Conservation (phyloP, 2,113 vertebrate genomes). For the Mixornis gularis region DNA sequence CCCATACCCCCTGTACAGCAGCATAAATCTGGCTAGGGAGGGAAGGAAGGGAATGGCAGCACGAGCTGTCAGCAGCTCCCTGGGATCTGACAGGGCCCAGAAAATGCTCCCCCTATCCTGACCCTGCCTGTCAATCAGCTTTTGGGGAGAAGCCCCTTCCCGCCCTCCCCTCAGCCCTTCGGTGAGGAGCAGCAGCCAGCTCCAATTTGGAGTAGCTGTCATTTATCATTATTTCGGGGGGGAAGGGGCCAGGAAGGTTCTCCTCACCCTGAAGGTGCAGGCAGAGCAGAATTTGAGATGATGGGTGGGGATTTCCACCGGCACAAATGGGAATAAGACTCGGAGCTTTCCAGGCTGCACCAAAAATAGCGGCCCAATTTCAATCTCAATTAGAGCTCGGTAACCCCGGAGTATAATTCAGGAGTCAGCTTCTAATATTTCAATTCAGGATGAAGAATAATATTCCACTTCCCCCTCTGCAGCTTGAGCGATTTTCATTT, state of each 20-base stretch:
- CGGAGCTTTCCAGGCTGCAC: not conserved
- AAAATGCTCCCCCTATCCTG: constrained; percentile 72
- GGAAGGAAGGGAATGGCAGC: constrained; percentile 57
- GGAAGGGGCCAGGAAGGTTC: constrained; percentile 24
- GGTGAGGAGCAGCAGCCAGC: constrained; percentile 13
- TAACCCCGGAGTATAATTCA: not conserved
- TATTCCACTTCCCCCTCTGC: not conserved
- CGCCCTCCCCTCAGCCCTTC: not conserved
- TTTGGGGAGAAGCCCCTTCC: constrained; percentile 12
- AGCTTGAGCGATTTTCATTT: not conserved
- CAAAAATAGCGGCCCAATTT: constrained; percentile 24
- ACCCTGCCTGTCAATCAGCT: constrained; percentile 76
- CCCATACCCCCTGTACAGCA: not conserved
- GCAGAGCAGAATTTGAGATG: constrained; percentile 44
- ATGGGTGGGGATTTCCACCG: constrained; percentile 23
- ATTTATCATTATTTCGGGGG: constrained; percentile 46
- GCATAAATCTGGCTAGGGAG: constrained; percentile 17
- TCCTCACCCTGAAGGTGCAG: not conserved
- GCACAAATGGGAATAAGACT: constrained; percentile 25
- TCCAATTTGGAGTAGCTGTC: constrained; percentile 29
- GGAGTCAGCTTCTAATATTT: constrained; percentile 41
- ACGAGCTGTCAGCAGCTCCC: constrained; percentile 82
- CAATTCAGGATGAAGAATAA: constrained; percentile 24
- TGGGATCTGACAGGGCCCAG: constrained; percentile 63
- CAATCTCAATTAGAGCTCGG: not conserved